phyloP scores from a whole-genome alignment of 2,113 vertebrate genomes.

The Pogonocichla stellata region DNA sequence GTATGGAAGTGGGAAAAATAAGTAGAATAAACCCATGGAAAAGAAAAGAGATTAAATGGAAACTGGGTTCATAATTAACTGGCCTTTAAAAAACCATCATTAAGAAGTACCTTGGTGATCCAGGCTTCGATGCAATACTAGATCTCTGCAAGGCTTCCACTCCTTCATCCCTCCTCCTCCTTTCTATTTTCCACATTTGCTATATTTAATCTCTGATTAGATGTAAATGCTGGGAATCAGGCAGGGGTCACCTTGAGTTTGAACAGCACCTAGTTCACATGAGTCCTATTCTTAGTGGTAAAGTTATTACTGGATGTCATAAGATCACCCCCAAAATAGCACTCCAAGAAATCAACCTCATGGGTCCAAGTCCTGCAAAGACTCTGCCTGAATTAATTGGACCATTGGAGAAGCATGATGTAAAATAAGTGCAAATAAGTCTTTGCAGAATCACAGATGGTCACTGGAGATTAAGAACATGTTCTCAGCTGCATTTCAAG shows the following conservation, averaged over 20 bases:
- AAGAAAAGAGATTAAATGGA: neutral
- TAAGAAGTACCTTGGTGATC: neutral
- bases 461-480: neutral
- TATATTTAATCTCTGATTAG: slow-evolving; percentile 52
- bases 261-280: neutral
- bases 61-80: neutral
- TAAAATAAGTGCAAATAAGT: neutral
- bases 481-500: neutral
- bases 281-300: slow-evolving; percentile 3
- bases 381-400: neutral
- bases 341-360: neutral
- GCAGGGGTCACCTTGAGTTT: slow-evolving; percentile 36
- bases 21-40: neutral
- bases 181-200: neutral
- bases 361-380: neutral
- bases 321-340: neutral
- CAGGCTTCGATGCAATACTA: neutral
- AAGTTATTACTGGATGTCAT: neutral
- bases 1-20: neutral
- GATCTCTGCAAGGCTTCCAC: neutral
- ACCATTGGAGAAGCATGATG: neutral
- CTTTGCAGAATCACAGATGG: neutral
- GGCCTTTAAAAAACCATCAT: neutral
- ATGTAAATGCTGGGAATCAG: slow-evolving; percentile 13
- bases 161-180: neutral